phyloP scores from a whole-genome alignment of 2,888 invertebrate genomes.

The Heliconius sara region DNA sequence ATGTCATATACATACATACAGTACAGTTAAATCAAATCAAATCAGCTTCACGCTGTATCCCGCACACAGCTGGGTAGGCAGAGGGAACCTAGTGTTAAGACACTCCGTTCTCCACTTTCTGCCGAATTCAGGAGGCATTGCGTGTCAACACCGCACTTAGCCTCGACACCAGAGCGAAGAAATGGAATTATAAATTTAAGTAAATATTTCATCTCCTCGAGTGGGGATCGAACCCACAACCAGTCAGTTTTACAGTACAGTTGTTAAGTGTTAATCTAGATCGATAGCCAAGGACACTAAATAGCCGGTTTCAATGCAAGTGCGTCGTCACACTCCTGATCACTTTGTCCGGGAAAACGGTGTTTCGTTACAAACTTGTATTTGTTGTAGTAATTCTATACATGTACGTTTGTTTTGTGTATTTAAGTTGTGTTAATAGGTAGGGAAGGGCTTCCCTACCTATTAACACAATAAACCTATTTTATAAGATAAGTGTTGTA shows the following conservation, averaged over 20 bases:
- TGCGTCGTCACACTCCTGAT: slow-evolving; percentile 41
- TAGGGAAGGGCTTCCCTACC: background rate
- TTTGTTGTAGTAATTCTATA: slow-evolving; percentile 17
- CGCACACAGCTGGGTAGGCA: too few species aligned
- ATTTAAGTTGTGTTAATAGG: too few species aligned
- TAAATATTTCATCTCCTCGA: too few species aligned
- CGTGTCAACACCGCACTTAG: too few species aligned
- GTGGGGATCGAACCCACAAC: too few species aligned
- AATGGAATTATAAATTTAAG: too few species aligned
- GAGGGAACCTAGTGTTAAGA: too few species aligned
- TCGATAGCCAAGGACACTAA: slow-evolving; percentile 42
- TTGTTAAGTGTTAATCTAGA: slow-evolving; percentile 14
- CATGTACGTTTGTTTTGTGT: background rate
- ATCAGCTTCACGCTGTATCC: too few species aligned
- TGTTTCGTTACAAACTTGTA: slow-evolving; percentile 36
- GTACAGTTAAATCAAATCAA: background rate
- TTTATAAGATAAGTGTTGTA: too few species aligned
- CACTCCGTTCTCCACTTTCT: too few species aligned
- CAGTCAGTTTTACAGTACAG: background rate
- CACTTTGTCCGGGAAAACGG: slow-evolving; percentile 38
- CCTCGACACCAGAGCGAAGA: too few species aligned
- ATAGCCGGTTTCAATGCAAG: slow-evolving; percentile 40
- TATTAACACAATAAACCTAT: background rate
- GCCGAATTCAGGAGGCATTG: too few species aligned
- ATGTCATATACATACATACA: background rate